These are phyloP conservation scores for Squalus acanthias DNA, from an alignment of 2,797 vertebrate genomes.

Conservation along the genomic window DNA sequence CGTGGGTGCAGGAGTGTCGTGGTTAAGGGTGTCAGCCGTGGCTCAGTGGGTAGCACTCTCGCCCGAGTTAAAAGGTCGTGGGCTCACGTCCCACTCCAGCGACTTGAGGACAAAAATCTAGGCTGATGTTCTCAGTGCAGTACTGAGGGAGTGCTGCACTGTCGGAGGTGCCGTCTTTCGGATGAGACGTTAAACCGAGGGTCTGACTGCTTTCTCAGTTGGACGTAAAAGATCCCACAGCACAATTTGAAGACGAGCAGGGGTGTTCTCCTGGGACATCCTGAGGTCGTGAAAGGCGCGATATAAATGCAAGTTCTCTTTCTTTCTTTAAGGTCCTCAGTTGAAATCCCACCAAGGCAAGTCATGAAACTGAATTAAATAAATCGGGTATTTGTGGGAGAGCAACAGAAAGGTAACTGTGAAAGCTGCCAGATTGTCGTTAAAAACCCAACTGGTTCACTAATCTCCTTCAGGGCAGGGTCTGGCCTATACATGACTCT, in stretches of 20 bases:
- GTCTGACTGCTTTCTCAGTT: background rate
- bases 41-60: background rate
- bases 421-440: background rate
- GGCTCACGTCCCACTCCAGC: background rate
- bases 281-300: background rate
- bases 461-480: background rate
- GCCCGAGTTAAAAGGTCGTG: background rate
- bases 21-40: background rate
- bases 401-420: background rate
- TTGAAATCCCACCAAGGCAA: background rate
- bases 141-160: no score
- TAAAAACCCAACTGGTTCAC: background rate
- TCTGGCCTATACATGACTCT: background rate
- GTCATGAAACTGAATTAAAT: background rate
- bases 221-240: background rate
- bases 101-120: background rate
- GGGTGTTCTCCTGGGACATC: background rate
- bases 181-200: background rate
- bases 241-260: background rate
- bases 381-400: background rate
- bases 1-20: background rate
- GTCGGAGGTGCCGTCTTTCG: background rate
- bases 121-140: background rate
- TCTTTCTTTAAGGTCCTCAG: background rate
- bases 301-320: background rate